A percentile compares a stretch with the other conserved stretches of the same genome.
These are phyloP conservation scores for Melanotaenia parkinsoni DNA, from an alignment of 2,797 vertebrate genomes.

Conservation along the genomic window DNA sequence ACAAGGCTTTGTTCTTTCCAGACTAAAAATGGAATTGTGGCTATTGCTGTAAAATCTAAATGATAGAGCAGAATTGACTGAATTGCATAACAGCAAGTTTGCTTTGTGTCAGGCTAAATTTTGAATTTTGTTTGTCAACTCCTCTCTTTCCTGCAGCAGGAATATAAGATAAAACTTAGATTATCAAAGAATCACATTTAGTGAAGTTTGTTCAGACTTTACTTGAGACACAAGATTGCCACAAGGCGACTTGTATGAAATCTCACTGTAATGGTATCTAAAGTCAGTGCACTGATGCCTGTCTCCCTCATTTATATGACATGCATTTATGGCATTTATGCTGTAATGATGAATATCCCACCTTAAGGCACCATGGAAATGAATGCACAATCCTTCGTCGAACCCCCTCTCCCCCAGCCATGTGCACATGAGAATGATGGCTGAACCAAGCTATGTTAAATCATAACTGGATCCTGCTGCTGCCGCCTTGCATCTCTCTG, in stretches of 20 bases:
- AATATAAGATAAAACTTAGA: background rate
- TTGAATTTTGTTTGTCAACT: conserved; percentile 14
- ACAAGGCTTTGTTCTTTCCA: conserved; percentile 18
- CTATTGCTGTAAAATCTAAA: conserved; percentile 12
- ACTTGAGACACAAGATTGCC: background rate
- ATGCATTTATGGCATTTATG: conserved; percentile 8
- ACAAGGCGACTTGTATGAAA: background rate
- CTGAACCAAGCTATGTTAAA: conserved; percentile 48
- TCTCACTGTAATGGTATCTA: background rate
- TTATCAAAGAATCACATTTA: background rate
- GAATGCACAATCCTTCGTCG: conserved; percentile 30
- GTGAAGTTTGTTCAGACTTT: background rate
- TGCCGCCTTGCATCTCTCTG: conserved; percentile 38
- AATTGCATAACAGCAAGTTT: conserved; percentile 13
- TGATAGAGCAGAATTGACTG: conserved; percentile 28
- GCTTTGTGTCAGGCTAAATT: conserved; percentile 21
- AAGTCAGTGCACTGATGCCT: background rate
- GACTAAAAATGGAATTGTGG: conserved; percentile 34
- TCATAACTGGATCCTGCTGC: conserved; percentile 51
- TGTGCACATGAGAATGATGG: conserved; percentile 53
- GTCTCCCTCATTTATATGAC: conserved; percentile 16
- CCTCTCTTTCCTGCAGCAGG: background rate
- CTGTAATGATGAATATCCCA: conserved; percentile 53
- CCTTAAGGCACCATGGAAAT: conserved; percentile 38
- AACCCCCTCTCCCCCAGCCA: conserved; percentile 4